These are phyloP conservation scores for Drosophila dives DNA, from an alignment of 2,888 invertebrate genomes.

Conservation along the genomic window DNA sequence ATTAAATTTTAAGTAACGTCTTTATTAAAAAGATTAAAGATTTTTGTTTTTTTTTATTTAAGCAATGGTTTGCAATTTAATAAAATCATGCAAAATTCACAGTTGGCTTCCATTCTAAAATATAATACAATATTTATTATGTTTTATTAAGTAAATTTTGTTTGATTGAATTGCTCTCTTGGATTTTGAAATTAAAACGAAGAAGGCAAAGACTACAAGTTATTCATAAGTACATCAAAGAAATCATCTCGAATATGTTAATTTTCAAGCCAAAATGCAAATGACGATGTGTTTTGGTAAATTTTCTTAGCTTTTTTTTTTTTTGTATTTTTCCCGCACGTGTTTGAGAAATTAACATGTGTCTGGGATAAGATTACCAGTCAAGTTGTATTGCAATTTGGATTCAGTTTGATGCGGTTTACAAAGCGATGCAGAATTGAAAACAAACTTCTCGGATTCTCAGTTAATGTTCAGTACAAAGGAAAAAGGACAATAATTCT, in stretches of 20 bases:
- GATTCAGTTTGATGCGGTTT: constrained; percentile 24
- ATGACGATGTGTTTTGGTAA: constrained; percentile 20
- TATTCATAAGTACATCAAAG: constrained; percentile 1
- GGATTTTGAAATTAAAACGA: background rate
- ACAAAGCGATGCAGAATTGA: constrained; percentile 11
- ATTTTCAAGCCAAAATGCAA: constrained; percentile 16
- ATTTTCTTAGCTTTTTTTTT: background rate
- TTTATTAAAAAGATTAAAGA: background rate
- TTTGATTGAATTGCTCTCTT: background rate
- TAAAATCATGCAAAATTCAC: background rate
- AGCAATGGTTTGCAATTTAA: background rate
- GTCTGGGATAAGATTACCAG: constrained; percentile 25
- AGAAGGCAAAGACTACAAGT: background rate
- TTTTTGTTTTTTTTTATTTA: background rate
- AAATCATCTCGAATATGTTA: background rate
- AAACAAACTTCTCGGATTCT: background rate
- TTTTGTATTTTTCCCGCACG: constrained; percentile 22
- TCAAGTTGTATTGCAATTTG: background rate
- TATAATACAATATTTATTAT: background rate
- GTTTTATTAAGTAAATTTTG: background rate
- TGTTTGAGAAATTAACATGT: constrained; percentile 51
- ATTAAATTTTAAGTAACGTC: background rate
- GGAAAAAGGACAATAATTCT: background rate
- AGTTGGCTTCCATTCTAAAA: background rate
- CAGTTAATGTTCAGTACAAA: background rate